Evolutionary conservation across 2,888 invertebrate genomes (phyloP).

Genomic region (Autographa pulchrina): DNA sequence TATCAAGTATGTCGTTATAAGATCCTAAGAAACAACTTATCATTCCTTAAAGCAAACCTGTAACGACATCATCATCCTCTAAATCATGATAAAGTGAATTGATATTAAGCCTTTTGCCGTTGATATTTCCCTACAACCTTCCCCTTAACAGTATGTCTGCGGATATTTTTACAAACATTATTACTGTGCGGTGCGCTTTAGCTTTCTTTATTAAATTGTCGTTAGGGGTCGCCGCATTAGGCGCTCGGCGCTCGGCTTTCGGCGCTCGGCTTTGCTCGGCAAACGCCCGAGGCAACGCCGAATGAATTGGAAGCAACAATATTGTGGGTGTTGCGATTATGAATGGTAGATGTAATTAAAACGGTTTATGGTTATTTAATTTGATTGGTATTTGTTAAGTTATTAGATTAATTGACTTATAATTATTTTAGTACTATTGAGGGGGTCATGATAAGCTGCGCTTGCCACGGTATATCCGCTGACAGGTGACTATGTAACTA

Average conservation of each 20-base stretch:
- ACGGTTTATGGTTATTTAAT: not conserved
- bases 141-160: slow-evolving; percentile 83
- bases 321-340: slow-evolving; percentile 43
- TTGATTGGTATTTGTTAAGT: not conserved
- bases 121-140: slow-evolving; percentile 20
- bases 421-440: not conserved
- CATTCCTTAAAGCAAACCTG: too few relatives aligned
- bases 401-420: not conserved
- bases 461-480: too few relatives aligned
- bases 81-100: not conserved
- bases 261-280: slow-evolving; percentile 43
- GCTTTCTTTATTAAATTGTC: slow-evolving; percentile 87
- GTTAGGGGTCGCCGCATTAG: slow-evolving; percentile 76
- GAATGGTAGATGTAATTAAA: slow-evolving; percentile 43
- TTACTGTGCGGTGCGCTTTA: slow-evolving; percentile 76
- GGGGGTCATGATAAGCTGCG: not conserved
- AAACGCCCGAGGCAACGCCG: slow-evolving; percentile 49
- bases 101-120: not conserved
- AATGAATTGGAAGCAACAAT: slow-evolving; percentile 51
- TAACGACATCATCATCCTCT: too few relatives aligned
- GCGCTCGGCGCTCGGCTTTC: slow-evolving; percentile 48
- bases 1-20: too few relatives aligned
- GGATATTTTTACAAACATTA: slow-evolving; percentile 88
- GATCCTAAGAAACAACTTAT: too few relatives aligned
- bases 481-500: too few relatives aligned